These are phyloP conservation scores for Aromia moschata DNA, from an alignment of 2,888 invertebrate species.

Conservation along the genomic window DNA sequence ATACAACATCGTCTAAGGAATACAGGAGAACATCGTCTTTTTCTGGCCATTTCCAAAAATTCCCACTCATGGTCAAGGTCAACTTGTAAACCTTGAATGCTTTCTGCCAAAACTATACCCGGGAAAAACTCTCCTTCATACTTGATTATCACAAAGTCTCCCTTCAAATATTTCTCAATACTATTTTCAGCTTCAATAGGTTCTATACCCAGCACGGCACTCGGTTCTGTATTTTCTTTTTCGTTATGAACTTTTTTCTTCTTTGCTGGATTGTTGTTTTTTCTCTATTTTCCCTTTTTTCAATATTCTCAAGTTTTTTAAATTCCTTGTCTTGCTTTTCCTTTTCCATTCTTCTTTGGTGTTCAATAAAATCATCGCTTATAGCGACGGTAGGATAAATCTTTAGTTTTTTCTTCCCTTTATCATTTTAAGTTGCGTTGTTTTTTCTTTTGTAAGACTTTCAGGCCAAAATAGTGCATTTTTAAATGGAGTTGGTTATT, in stretches of 20 bases:
- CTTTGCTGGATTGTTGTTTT: not conserved
- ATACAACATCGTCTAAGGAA: no score
- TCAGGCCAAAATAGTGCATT: no score
- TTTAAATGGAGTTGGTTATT: not conserved
- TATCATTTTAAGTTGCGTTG: not conserved
- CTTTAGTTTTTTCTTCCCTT: not conserved
- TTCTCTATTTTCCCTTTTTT: not conserved
- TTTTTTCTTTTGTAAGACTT: not conserved
- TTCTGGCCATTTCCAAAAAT: conserved; percentile 3
- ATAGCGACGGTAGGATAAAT: not conserved
- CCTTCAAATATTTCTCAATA: not conserved
- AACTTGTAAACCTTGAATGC: not conserved
- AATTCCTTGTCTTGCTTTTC: not conserved
- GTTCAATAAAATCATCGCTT: not conserved
- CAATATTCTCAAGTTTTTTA: not conserved
- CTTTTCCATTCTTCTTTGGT: not conserved
- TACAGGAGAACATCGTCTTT: not conserved
- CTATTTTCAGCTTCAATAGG: not conserved
- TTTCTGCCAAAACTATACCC: not conserved
- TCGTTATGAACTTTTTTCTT: not conserved
- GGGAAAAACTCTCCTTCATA: conserved; percentile 6
- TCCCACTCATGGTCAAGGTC: not conserved
- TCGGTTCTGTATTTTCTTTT: not conserved
- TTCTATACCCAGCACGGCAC: no score
- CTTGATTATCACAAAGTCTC: not conserved